Base-by-base conservation (phyloP, 2,888 invertebrate genomes). In the Sesia bembeciformis region DNA sequence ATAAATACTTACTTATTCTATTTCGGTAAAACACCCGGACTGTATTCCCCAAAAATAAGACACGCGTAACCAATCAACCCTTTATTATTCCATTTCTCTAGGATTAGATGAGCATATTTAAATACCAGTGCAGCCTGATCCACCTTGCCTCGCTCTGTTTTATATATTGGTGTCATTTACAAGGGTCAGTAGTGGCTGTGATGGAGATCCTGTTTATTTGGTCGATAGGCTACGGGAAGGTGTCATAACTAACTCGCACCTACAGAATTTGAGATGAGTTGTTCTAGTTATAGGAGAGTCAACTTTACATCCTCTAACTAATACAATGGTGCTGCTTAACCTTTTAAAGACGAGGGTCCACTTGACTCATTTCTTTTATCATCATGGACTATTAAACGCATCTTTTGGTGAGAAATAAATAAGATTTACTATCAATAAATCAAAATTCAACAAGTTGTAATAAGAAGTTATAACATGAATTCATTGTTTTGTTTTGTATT, bases 261-360 rank as follows among this genome's bases (percentile, higher is more conserved):
- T 68, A 53, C 64, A 57, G 78, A 78, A 79, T 81, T 72, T 70
- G 69, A 23, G 78, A 77, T 65, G 67, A 77, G 69, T 70, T 62
- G 70, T 72, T 7, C 4, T 42, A 42, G 5, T 1, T 23, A 23
- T 23, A 23, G 2, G 23, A 23, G 23, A 23, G 23, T 23, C 23
- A 23, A 23, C 23, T 23, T 23, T 23, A 23, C 23, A 1, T 23
- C 23, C 23, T 23, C 23, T 23, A 23, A 23, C 23, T 23, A 23
- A 23, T 23, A 23, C 23, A 23, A 23, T 23, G 23, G 23, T 23
- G 23, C 23, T 1, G 1, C 2, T 23, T 23, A 23, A 23, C 23
- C 23, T 23, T 23, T 23, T 23, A 23, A 23, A 23, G 23, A 23
- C 23, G 23, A 23, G 23, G 23, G 23, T 1, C 23, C 23, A 23